Evolutionary conservation across 2,113 vertebrate species (phyloP).

Genomic region (Mormoops blainvillei): DNA sequence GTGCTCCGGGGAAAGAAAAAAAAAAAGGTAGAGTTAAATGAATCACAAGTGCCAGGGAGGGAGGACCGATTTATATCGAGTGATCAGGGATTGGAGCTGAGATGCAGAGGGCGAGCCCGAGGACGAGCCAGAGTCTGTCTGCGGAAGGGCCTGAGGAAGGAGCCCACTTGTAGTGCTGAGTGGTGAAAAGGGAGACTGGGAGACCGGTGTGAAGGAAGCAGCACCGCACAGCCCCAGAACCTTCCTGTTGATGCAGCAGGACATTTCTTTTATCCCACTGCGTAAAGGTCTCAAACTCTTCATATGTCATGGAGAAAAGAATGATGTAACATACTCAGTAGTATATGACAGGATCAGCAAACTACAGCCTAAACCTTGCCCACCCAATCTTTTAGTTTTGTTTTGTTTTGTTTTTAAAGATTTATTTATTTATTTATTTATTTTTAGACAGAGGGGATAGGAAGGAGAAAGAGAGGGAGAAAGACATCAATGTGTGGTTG

Average conservation of each 20-base stretch:
- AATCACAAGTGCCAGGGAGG: background rate
- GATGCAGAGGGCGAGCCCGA: background rate
- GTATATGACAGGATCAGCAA: background rate
- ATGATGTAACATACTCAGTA: background rate
- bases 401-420: too few relatives aligned
- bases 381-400: background rate
- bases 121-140: background rate
- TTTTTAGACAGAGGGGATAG: too few relatives aligned
- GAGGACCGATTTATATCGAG: background rate
- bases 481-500: too few relatives aligned
- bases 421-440: too few relatives aligned
- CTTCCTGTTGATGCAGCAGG: background rate
- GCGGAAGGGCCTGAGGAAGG: background rate
- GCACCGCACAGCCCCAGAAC: fast-evolving
- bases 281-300: background rate
- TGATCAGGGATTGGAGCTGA: background rate
- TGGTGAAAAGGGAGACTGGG: background rate
- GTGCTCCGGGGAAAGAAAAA: background rate
- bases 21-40: background rate
- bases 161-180: fast-evolving
- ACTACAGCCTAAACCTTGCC: background rate
- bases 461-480: too few relatives aligned
- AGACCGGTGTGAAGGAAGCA: background rate
- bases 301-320: background rate
- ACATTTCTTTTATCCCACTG: background rate